Evolutionary conservation across 2,888 invertebrate species (phyloP).

Genomic region (Rotaria socialis): DNA sequence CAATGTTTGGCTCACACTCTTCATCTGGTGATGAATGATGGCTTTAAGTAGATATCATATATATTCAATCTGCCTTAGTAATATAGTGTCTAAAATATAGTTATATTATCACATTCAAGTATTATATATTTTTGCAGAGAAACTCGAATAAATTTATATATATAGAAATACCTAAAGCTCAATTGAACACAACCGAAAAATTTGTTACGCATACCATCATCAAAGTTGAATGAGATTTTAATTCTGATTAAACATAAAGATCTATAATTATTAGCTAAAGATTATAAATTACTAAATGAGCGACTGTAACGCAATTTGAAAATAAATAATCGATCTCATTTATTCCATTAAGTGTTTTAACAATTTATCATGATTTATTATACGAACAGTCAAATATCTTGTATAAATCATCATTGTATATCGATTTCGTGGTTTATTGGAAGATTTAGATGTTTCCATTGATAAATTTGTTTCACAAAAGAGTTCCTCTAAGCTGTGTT

Average conservation of each 20-base stretch:
- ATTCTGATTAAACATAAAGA: not conserved
- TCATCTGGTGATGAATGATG: too few relatives aligned
- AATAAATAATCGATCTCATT: not conserved
- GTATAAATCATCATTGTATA: not conserved
- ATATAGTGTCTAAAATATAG: too few relatives aligned
- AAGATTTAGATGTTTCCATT: not conserved
- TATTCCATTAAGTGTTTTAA: not conserved
- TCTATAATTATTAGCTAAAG: not conserved
- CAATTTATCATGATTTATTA: not conserved
- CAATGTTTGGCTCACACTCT: too few relatives aligned
- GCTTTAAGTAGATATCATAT: too few relatives aligned
- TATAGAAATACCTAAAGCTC: too few relatives aligned
- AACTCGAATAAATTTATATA: too few relatives aligned
- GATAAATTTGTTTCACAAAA: not conserved
- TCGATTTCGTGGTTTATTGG: not conserved
- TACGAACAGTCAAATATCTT: not conserved
- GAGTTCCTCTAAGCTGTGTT: not conserved
- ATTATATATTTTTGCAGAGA: too few relatives aligned
- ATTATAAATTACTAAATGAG: not conserved
- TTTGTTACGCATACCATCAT: not conserved
- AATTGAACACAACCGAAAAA: too few relatives aligned
- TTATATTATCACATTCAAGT: too few relatives aligned
- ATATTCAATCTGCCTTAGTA: too few relatives aligned
- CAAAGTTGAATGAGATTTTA: not conserved
- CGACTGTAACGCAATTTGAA: not conserved